Evolutionary conservation across 2,888 invertebrate species (phyloP).

Genomic region (Anorthoa munda): DNA sequence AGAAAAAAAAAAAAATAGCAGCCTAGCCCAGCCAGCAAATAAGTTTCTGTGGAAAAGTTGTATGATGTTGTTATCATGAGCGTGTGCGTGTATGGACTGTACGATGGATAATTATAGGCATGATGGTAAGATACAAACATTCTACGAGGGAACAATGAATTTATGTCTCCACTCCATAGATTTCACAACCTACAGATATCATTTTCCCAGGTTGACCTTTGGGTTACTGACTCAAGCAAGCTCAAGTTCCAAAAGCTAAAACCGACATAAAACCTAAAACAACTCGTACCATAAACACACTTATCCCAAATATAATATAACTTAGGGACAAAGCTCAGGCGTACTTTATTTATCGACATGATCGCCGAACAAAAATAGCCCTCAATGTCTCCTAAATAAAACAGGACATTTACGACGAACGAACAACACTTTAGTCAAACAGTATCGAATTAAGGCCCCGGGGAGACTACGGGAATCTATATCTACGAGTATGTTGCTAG

Average conservation of each 20-base stretch:
- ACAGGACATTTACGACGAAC: slow-evolving; percentile 54
- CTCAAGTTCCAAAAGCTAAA: neutral
- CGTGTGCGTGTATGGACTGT: too few species aligned
- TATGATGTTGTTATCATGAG: too few species aligned
- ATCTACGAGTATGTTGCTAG: slow-evolving; percentile 57
- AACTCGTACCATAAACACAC: slow-evolving; percentile 14
- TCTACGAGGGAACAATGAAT: too few species aligned
- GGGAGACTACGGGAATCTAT: slow-evolving; percentile 69
- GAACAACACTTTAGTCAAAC: slow-evolving; percentile 76
- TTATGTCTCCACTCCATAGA: too few species aligned
- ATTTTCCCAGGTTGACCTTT: too few species aligned
- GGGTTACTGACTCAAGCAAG: neutral
- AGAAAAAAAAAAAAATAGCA: too few species aligned
- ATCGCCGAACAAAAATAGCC: slow-evolving; percentile 39
- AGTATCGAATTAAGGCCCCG: slow-evolving; percentile 79
- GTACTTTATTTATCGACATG: slow-evolving; percentile 41
- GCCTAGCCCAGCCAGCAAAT: too few species aligned
- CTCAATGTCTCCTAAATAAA: slow-evolving; percentile 57
- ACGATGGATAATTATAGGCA: too few species aligned
- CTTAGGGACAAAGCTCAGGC: slow-evolving; percentile 13
- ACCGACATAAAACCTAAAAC: neutral
- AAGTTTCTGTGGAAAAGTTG: too few species aligned
- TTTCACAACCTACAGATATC: too few species aligned
- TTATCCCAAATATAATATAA: neutral
- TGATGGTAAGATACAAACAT: too few species aligned